A percentile compares a stretch with the other conserved stretches of the same genome.
Evolutionary conservation across 2,888 invertebrate genomes (phyloP).

Genomic region (Cyrtodaria siliqua): DNA sequence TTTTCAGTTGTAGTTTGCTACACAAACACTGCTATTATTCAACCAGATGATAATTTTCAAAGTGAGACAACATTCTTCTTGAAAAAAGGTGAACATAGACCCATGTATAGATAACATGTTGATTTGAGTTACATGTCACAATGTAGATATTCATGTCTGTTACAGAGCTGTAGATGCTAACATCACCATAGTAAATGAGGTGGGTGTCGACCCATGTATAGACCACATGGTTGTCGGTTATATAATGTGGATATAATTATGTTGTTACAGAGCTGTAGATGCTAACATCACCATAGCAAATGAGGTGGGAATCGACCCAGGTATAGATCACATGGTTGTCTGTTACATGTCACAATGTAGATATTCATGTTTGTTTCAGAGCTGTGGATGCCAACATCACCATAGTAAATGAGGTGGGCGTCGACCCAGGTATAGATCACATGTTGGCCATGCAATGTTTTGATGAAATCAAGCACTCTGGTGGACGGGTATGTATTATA

Average conservation of each 20-base stretch:
- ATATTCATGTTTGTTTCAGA: slow-evolving; percentile 86
- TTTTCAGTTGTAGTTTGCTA: no score
- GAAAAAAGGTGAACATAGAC: no score
- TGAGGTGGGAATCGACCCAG: slow-evolving; percentile 99
- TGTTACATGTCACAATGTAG: no score
- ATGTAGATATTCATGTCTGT: no score
- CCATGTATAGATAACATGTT: no score
- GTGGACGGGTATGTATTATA: slow-evolving; percentile 91
- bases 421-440: slow-evolving; percentile 99
- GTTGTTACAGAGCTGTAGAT: slow-evolving; percentile 90
- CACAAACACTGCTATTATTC: no score
- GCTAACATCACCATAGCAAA: slow-evolving; percentile 97
- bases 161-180: slow-evolving; percentile 94
- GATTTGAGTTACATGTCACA: no score
- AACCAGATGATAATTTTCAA: no score
- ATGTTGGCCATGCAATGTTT: slow-evolving; percentile 98
- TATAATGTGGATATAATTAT: no score
- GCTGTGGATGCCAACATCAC: slow-evolving; percentile 96
- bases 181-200: slow-evolving; percentile 97
- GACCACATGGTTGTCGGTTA: slow-evolving; percentile 98
- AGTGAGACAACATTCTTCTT: no score
- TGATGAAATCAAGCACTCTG: slow-evolving; percentile 93
- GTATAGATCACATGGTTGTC: slow-evolving; percentile 98
- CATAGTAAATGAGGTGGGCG: slow-evolving; percentile 97
- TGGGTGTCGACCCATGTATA: slow-evolving; percentile 99